Evolutionary conservation across 2,797 vertebrate species (phyloP).

Genomic region (Pseudochirops cupreus): DNA sequence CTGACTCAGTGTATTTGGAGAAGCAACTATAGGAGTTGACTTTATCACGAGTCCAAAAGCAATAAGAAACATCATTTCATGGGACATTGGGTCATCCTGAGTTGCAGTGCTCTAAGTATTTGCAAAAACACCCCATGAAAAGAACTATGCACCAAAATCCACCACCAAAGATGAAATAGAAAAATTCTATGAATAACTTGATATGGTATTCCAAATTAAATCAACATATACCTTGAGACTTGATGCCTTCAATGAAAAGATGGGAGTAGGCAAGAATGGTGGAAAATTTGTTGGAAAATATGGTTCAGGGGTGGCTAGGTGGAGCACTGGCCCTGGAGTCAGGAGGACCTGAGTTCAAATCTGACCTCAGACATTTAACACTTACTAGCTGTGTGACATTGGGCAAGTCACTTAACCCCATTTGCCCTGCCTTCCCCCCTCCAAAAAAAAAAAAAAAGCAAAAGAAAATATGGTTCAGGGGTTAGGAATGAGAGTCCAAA

Average conservation of each 20-base stretch:
- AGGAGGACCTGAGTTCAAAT: too few relatives aligned
- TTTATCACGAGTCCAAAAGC: not conserved
- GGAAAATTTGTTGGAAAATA: not conserved
- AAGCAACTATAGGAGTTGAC: not conserved
- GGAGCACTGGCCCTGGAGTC: too few relatives aligned
- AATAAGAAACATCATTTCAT: not conserved
- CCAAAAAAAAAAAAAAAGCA: too few relatives aligned
- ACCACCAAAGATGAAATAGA: not conserved
- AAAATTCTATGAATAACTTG: not conserved
- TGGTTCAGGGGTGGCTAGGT: not conserved
- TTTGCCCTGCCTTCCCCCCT: too few relatives aligned
- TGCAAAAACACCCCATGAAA: not conserved
- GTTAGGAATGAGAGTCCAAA: not conserved
- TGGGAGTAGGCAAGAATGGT: not conserved
- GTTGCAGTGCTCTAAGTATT: not conserved
- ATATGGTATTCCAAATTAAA: not conserved
- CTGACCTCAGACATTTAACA: too few relatives aligned
- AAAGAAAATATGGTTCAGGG: not conserved
- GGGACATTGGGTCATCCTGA: not conserved
- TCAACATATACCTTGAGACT: not conserved
- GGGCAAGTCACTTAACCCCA: too few relatives aligned
- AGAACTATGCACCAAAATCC: not conserved
- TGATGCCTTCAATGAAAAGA: not conserved
- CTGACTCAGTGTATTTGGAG: not conserved
- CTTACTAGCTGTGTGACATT: too few relatives aligned